phyloP scores from a whole-genome alignment of 2,113 vertebrate genomes.

The Cathartes aura region DNA sequence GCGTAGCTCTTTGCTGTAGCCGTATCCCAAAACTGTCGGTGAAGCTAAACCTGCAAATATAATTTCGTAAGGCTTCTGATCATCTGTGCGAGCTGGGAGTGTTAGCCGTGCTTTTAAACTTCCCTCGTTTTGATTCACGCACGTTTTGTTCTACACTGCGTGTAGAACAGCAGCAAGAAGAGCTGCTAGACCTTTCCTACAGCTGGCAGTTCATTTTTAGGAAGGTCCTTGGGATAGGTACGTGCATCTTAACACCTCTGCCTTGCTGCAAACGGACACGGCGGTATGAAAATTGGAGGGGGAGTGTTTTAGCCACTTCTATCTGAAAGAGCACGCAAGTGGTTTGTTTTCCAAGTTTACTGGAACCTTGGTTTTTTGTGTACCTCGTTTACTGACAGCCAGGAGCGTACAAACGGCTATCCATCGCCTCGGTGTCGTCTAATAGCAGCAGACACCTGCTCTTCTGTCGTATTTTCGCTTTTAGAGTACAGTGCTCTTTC shows the following conservation, averaged over 20 bases:
- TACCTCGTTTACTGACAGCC: neutral
- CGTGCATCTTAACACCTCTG: too few species aligned
- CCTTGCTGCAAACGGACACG: accelerated
- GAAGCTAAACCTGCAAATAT: neutral
- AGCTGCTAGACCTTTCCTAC: neutral
- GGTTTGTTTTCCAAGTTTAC: neutral
- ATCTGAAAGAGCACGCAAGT: accelerated
- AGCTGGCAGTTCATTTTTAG: neutral
- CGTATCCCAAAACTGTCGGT: accelerated
- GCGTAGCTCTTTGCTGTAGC: neutral
- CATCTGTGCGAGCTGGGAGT: neutral
- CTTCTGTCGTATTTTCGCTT: neutral
- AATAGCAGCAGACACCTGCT: neutral
- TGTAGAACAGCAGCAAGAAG: neutral
- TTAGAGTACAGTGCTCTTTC: neutral
- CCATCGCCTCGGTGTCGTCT: accelerated
- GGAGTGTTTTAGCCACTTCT: neutral
- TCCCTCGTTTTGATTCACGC: neutral
- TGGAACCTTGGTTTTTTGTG: too few species aligned
- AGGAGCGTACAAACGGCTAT: neutral
- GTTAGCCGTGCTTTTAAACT: neutral
- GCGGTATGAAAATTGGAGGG: neutral
- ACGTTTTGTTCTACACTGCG: too few species aligned
- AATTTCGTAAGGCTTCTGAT: too few species aligned
- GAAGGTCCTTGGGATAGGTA: too few species aligned